A percentile compares a stretch with the other conserved stretches of the same genome.
Conservation (phyloP, 2,113 vertebrate genomes). For the Perca flavescens region DNA sequence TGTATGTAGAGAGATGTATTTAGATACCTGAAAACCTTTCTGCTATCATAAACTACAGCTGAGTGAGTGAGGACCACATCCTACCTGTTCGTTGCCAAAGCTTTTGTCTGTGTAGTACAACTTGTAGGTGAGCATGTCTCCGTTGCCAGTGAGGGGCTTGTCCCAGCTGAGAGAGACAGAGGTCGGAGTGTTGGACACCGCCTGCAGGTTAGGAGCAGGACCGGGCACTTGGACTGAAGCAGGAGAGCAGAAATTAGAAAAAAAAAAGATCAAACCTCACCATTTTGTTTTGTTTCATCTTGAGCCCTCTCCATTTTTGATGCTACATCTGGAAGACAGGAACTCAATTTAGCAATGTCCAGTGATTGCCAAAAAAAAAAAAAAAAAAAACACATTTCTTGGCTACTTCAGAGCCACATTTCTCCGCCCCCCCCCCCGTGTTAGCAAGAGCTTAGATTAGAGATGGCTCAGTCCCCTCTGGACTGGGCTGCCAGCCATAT, state of each 20-base stretch:
- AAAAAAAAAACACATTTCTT: conserved; percentile 25
- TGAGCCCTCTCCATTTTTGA: not conserved
- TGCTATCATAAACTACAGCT: not conserved
- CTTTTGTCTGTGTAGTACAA: conserved; percentile 95
- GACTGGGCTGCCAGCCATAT: conserved; percentile 30
- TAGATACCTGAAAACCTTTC: not conserved
- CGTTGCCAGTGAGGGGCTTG: conserved; percentile 91
- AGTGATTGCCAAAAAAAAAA: conserved; percentile 10
- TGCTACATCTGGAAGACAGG: not conserved
- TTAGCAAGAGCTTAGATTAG: not conserved
- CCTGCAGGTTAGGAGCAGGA: conserved; percentile 93
- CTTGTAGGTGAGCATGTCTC: conserved; percentile 96
- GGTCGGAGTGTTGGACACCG: conserved; percentile 84
- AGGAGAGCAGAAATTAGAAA: conserved; percentile 22
- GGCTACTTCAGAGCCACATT: conserved; percentile 21
- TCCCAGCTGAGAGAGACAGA: conserved; percentile 92
- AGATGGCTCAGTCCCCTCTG: conserved; percentile 6
- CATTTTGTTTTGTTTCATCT: not conserved
- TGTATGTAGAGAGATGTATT: too few relatives aligned
- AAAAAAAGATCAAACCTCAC: not conserved
- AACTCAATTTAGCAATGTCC: not conserved
- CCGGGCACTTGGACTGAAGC: conserved; percentile 94
- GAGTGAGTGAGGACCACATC: not conserved
- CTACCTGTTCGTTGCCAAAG: conserved; percentile 91
- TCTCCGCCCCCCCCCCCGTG: not conserved